phyloP scores from a whole-genome alignment of 2,113 vertebrate genomes.

The Columba janthina region DNA sequence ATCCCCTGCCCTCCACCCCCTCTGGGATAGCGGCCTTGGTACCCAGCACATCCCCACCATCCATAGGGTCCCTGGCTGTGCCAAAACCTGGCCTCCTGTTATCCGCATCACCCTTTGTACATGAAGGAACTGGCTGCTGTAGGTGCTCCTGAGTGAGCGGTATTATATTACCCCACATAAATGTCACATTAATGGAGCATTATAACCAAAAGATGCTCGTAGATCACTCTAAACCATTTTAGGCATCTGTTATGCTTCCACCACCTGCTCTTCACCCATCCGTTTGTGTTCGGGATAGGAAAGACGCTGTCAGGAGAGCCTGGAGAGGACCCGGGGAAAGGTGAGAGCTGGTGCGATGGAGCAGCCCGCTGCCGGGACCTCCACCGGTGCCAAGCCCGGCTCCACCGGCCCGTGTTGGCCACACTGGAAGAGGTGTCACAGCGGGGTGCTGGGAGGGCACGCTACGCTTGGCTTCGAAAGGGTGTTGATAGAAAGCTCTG shows the following conservation, averaged over 20 bases:
- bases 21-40: not conserved
- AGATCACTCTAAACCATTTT: slow-evolving; percentile 50
- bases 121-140: not conserved
- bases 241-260: slow-evolving; percentile 16
- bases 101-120: not conserved
- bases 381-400: fast-evolving
- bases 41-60: fast-evolving
- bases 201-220: slow-evolving; percentile 48
- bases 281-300: slow-evolving; percentile 46
- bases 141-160: not conserved
- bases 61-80: not conserved
- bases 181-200: slow-evolving; percentile 59
- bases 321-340: not conserved
- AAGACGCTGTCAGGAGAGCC: not conserved
- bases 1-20: not conserved
- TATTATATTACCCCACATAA: slow-evolving; percentile 43
- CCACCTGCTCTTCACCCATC: slow-evolving; percentile 28
- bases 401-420: not conserved
- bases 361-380: not conserved
- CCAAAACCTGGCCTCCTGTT: not conserved
- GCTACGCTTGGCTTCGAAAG: fast-evolving
- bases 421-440: not conserved
- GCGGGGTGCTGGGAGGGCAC: fast-evolving
- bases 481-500: slow-evolving; percentile 5
- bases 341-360: fast-evolving